Percentiles rank a stretch among this genome's conserved stretches.
Evolutionary conservation across 2,797 vertebrate species (phyloP).

Genomic region (Aphelocoma californica): DNA sequence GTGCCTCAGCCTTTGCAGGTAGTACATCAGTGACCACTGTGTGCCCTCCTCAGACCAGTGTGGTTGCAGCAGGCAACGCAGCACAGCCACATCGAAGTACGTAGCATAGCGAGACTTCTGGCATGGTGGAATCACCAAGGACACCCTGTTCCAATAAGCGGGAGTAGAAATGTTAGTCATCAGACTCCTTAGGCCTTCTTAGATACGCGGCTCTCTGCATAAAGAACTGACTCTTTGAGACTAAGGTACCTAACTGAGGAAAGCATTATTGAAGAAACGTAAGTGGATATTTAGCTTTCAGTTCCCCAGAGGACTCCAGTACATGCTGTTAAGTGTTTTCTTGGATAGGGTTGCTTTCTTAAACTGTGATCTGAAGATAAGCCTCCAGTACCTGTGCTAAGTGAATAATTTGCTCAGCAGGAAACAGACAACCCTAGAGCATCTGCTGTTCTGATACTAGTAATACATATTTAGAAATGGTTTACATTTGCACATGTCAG

Average conservation of each 20-base stretch:
- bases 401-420: neutral
- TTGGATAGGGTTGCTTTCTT: neutral
- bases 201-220: neutral
- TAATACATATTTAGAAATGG: neutral
- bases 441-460: neutral
- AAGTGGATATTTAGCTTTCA: neutral
- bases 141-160: constrained; percentile 57
- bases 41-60: constrained; percentile 98
- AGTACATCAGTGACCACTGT: constrained; percentile 96
- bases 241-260: neutral
- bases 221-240: neutral
- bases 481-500: neutral
- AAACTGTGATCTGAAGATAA: neutral
- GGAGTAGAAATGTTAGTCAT: neutral
- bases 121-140: constrained; percentile 81
- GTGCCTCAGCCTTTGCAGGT: constrained; percentile 91
- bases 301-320: neutral
- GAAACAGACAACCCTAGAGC: neutral
- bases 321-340: neutral
- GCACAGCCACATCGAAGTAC: constrained; percentile 95
- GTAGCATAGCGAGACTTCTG: constrained; percentile 93
- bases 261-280: neutral
- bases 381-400: neutral
- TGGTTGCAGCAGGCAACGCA: constrained; percentile 94
- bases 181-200: neutral